These are phyloP conservation scores for Brachycybe producta DNA, from an alignment of 2,888 invertebrate species.

Conservation along the genomic window DNA sequence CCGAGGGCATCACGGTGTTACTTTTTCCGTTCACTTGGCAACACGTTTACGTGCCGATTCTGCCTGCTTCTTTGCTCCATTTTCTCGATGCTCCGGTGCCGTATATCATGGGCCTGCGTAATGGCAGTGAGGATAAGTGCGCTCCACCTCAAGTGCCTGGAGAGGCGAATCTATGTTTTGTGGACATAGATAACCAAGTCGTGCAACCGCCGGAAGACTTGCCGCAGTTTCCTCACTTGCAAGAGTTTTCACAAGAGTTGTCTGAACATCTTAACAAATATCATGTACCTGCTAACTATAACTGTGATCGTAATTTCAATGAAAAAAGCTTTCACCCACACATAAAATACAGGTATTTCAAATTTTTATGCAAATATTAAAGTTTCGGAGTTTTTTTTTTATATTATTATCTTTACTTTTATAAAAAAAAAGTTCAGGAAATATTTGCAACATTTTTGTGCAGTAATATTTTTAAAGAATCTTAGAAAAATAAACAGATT, in stretches of 20 bases:
- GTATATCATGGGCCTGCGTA: constrained; percentile 84
- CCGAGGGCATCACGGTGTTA: constrained; percentile 79
- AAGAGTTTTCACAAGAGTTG: constrained; percentile 75
- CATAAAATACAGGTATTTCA: constrained; percentile 16
- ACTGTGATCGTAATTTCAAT: constrained; percentile 12
- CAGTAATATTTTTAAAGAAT: too few species aligned
- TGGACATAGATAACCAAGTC: constrained; percentile 85
- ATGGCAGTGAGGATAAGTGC: constrained; percentile 20
- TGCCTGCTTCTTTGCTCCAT: constrained; percentile 86
- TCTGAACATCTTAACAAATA: constrained; percentile 49
- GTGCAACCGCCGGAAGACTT: constrained; percentile 92
- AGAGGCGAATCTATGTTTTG: constrained; percentile 73
- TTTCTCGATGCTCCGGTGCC: constrained; percentile 99
- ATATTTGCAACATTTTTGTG: too few species aligned
- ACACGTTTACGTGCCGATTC: constrained; percentile 95
- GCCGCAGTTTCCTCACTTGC: constrained; percentile 79
- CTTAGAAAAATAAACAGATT: too few species aligned
- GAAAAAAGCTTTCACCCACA: constrained; percentile 6
- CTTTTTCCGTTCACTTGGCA: constrained; percentile 95
- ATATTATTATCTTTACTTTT: too few species aligned
- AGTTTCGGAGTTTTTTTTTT: too few species aligned
- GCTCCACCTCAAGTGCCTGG: constrained; percentile 24
- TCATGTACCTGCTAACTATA: constrained; percentile 30
- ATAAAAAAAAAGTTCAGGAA: not conserved
- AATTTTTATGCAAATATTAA: too few species aligned